Percentiles rank a stretch among this genome's conserved stretches.
These are phyloP conservation scores for Myrmecophaga tridactyla DNA, from an alignment of 2,113 vertebrate genomes.

Conservation along the genomic window DNA sequence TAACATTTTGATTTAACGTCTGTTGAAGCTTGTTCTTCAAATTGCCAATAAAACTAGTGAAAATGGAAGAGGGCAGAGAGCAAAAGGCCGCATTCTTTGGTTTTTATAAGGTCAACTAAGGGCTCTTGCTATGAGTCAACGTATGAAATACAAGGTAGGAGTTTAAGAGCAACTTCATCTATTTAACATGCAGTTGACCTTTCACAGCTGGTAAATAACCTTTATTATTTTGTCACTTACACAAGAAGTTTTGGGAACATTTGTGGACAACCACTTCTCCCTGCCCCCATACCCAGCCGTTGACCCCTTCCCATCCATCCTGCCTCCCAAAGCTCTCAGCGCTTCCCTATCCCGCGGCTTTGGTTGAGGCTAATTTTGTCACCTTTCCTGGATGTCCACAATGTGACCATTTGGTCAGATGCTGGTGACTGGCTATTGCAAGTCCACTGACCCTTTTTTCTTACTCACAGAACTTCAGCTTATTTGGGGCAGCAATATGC, in stretches of 20 bases:
- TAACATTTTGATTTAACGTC: conserved; percentile 24
- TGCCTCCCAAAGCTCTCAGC: too few relatives aligned
- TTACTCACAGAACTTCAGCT: conserved; percentile 21
- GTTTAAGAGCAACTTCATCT: background rate
- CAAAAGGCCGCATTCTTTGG: background rate
- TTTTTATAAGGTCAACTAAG: background rate
- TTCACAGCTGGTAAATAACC: background rate
- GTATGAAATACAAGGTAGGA: background rate
- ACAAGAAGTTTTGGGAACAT: background rate
- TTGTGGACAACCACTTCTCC: background rate
- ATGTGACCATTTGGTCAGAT: background rate
- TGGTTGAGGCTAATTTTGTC: background rate
- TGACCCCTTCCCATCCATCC: background rate
- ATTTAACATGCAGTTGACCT: conserved; percentile 10
- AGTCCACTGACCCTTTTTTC: background rate
- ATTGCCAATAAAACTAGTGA: background rate
- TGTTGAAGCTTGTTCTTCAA: background rate
- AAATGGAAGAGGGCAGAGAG: background rate
- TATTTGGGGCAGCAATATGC: background rate
- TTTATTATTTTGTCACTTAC: background rate
- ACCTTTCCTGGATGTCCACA: background rate
- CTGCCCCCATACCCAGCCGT: background rate
- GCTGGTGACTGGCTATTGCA: conserved; percentile 18
- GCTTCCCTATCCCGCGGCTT: background rate
- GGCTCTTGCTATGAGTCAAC: background rate